Base-by-base conservation (phyloP, 2,888 invertebrate species). In the Zhuqinia jingwanae region DNA sequence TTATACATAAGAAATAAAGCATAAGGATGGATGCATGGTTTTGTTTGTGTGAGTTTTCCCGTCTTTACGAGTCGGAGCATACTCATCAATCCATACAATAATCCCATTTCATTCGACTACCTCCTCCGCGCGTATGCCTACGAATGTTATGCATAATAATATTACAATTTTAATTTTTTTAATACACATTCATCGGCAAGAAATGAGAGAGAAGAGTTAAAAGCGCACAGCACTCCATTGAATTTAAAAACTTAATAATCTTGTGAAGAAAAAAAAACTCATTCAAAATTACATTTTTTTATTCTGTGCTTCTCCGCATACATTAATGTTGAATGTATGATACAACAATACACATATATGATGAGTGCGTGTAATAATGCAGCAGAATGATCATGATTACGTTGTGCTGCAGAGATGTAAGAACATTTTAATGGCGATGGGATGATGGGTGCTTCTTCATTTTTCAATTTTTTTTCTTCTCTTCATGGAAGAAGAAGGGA, bases 71-170 rank as follows among this genome's bases (percentile, higher is more conserved):
- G n/a, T n/a, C n/a, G n/a, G n/a, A 36, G 8, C 8, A 36, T 36
- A 36, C 36, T 36, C 20, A 56, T 58, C 25, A 11, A 25, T 73
- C 6, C 70, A 47, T 30, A 17, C 17, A 10, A 30, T 11, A 50
- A 75, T 53, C 25, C 20, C 30, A 53, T 75, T 36, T 30, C 17
- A 27, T 53, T 17, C 45, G 2, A 42, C 17, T 8, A 36, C 25
- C 82, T 60, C 75, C 82, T 82, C 75, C 82, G 15, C 22, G 25
- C 45, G 15, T 63, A 10, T 75, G 25, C 36, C 17, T 30, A 63
- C 15, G 45, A 60, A 79, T 27, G 60, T n/a, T 63, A 75, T 82
- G 82, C 60, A 82, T 82, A 82, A 73, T 82, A 82, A 81, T 81
- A n/a, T n/a, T n/a, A n/a, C n/a, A 58, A 73, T 20, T 36, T 30